Evolutionary conservation across 2,888 invertebrate genomes (phyloP), one percentile per base, ranked within the genome.

Genomic region (Chalcosyrphus nemorum): DNA sequence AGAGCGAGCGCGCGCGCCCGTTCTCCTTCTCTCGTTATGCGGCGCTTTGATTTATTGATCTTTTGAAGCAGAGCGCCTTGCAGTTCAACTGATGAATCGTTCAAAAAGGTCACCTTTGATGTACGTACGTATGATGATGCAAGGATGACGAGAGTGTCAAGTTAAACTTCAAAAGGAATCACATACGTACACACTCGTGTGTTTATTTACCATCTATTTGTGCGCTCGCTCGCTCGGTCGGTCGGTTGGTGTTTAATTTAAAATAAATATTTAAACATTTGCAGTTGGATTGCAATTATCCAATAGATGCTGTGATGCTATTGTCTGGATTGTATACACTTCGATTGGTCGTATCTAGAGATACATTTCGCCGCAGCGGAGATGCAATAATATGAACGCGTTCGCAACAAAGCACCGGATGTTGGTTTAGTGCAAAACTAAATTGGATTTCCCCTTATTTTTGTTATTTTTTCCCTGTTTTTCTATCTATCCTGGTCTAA

Each of bases 251-350:
- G 61, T 66, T 72, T 72, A 50, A 59, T 47, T 78, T 54, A 50
- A 77, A 78, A 68, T 82, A 82, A 82, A 82, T 78, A 82, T 82
- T 82, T 77, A 78, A 82, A 78, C 76, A 59, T 32, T 32, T 32
- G 9, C 32, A 32, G 9, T 32, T 2, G 32, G 13, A 5, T 65
- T 63, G 47, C 65, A 57, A 57, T 59, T 76, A 19, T n/a, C 41
- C 13, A 4, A 13, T 6, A 35, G 54, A 43, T 27, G 24, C 27
- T 13, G 24, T 21, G 59, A 29, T 43, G 47, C 24, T 21, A 71
- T 59, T 50, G 38, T 27, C 41, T 32, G 13, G 43, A 56, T 15
- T 43, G 41, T 17, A n/a, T n/a, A 19, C 56, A 56, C 41, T 70
- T 50, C 63, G 29, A 54, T 29, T 54, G 35, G 15, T 21, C 38